A percentile compares a stretch with the other conserved stretches of the same genome.
Conservation (phyloP, 2,888 invertebrate genomes). For the Dysmachus trigonus region DNA sequence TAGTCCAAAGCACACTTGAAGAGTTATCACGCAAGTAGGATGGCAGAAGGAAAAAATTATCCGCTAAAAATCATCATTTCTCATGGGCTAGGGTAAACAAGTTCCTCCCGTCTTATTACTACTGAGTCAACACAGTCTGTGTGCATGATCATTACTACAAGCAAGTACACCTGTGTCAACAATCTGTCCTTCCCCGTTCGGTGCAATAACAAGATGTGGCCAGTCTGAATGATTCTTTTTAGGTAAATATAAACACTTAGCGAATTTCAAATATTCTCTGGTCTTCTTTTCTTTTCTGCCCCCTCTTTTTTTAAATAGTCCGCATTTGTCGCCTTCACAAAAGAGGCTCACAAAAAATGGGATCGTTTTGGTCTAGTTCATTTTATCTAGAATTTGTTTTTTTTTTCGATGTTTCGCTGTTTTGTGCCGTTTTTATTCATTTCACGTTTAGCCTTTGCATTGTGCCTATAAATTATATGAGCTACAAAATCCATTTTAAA, state of each 20-base stretch:
- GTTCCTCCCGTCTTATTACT: constrained; percentile 21
- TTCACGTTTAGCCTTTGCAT: background rate
- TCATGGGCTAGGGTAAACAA: background rate
- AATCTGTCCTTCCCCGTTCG: constrained; percentile 49
- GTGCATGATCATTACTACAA: constrained; percentile 45
- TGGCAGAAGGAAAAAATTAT: background rate
- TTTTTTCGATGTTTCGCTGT: background rate
- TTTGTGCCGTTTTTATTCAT: background rate
- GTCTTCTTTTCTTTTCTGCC: background rate
- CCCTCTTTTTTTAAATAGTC: background rate
- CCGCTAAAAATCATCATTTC: background rate
- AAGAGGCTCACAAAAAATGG: background rate
- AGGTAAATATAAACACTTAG: constrained; percentile 12
- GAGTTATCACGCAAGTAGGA: background rate
- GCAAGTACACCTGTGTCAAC: constrained; percentile 60
- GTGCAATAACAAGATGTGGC: constrained; percentile 28
- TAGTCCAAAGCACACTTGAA: background rate
- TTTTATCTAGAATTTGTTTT: background rate
- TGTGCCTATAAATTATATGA: background rate
- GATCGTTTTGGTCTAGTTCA: background rate
- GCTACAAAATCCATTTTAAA: background rate
- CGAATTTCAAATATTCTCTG: background rate
- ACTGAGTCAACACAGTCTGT: constrained; percentile 33
- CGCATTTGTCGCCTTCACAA: background rate
- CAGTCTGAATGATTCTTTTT: constrained; percentile 30